Percentiles rank a stretch among this genome's conserved stretches.
These are phyloP conservation scores for Morone saxatilis DNA, from an alignment of 2,113 vertebrate species.

Conservation along the genomic window DNA sequence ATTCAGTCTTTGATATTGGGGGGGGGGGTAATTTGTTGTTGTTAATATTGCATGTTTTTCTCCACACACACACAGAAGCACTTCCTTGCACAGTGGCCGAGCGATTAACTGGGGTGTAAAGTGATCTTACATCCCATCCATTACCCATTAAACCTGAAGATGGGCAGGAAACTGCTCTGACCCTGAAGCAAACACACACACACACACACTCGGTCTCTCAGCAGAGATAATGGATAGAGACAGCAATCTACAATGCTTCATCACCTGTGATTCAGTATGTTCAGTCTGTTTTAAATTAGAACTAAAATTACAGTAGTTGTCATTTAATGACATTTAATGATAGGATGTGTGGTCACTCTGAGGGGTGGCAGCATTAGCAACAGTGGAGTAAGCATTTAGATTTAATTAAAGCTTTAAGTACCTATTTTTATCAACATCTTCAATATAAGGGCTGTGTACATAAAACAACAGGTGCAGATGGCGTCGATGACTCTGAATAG, in stretches of 20 bases:
- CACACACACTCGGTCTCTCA: not conserved
- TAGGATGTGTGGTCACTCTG: not conserved
- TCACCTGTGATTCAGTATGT: constrained; percentile 6
- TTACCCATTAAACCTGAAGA: constrained; percentile 51
- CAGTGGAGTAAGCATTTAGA: not conserved
- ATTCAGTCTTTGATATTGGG: not conserved
- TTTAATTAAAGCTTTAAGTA: not conserved
- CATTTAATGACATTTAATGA: not conserved
- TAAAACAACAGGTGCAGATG: not conserved
- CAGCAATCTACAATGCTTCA: not conserved
- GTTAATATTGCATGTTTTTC: not conserved
- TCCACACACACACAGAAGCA: not conserved
- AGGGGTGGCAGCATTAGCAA: not conserved
- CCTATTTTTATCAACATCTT: not conserved
- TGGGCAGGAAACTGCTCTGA: constrained; percentile 45
- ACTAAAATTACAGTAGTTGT: no score
- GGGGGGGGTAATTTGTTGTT: not conserved
- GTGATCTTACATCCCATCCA: constrained; percentile 16
- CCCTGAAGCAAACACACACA: not conserved
- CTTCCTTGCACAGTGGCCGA: not conserved
- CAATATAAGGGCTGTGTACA: not conserved
- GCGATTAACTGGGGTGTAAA: constrained; percentile 36
- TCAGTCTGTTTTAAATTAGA: not conserved
- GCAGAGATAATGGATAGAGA: constrained; percentile 53
- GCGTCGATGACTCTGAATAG: not conserved